Base-by-base conservation (phyloP, 2,797 vertebrate species). In the Siniperca obscura region DNA sequence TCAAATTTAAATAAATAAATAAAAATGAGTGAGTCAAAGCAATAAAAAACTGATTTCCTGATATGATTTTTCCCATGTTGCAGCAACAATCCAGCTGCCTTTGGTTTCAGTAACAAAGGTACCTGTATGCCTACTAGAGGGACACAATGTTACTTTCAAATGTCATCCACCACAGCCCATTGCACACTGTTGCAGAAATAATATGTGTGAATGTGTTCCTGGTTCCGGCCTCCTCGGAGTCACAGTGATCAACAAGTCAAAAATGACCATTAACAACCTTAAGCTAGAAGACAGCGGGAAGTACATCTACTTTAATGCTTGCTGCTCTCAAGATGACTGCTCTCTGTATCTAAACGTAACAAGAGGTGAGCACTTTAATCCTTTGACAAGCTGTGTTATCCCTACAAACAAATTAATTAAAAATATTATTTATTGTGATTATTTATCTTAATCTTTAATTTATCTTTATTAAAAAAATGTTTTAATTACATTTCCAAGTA, bases 161-260 rank as follows among this genome's bases (percentile, higher is more conserved):
- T 7, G 7, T 7, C 13, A 0, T 14, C 0, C 6, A 56, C 4
- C 7, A 6, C 0, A 13, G 55, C 7, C 2, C 0, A n/a, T 9
- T 22, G 4, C 1, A 22, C 3, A 0, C 9, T 48, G 16, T 52
- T 52, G 9, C 50, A 52, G 3, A 22, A 2, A 48, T 19, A 4
- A 48, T 17, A 7, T 6, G 6, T 48, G 46, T 19, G 6, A 48
- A 48, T 19, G 46, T 16, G 10, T 42, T 40, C 36, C 30, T 3
- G 30, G 30, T 30, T 30, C 30, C 30, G 3, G 30, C 30, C 30
- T 30, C 30, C 30, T 30, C 30, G 3, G 30, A 30, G 30, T 30
- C 30, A 30, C 30, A 30, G 30, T 30, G 30, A 30, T 3, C 3
- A 3, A 30, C 30, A 30, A 30, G 3, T 30, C 30, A 30, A 30